Conservation (phyloP, 2,113 vertebrate species). For the Ceyx margarethae region DNA sequence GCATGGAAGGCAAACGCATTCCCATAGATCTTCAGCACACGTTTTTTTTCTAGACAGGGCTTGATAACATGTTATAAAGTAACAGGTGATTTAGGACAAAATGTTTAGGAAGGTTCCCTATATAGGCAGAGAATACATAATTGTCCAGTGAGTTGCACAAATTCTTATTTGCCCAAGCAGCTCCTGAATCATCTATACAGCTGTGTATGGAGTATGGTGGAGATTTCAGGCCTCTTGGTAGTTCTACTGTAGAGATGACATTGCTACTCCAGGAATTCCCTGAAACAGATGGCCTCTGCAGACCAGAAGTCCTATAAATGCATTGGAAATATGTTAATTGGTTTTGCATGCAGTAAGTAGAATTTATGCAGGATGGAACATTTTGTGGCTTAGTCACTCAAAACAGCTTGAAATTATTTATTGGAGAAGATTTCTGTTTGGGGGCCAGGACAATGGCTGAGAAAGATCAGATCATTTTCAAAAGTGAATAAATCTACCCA, state of each 20-base stretch:
- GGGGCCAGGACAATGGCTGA: conserved; percentile 31
- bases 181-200: neutral
- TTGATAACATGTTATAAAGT: neutral
- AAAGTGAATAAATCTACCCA: conserved; percentile 23
- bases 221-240: neutral
- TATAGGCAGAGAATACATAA: neutral
- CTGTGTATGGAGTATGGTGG: neutral
- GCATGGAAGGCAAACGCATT: neutral
- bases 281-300: conserved; percentile 46
- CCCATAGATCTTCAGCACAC: neutral
- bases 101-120: neutral
- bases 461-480: conserved; percentile 47
- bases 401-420: conserved; percentile 67
- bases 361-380: conserved; percentile 60
- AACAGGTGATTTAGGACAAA: neutral
- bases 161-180: neutral
- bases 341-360: conserved; percentile 66
- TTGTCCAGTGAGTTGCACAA: neutral
- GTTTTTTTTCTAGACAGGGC: neutral
- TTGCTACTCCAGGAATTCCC: conserved; percentile 39
- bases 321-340: conserved; percentile 37
- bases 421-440: conserved; percentile 43
- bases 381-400: conserved; percentile 62
- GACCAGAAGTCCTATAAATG: conserved; percentile 55
- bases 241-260: conserved; percentile 11